phyloP scores from a whole-genome alignment of 2,888 invertebrate species.

The Eupsilia transversa region DNA sequence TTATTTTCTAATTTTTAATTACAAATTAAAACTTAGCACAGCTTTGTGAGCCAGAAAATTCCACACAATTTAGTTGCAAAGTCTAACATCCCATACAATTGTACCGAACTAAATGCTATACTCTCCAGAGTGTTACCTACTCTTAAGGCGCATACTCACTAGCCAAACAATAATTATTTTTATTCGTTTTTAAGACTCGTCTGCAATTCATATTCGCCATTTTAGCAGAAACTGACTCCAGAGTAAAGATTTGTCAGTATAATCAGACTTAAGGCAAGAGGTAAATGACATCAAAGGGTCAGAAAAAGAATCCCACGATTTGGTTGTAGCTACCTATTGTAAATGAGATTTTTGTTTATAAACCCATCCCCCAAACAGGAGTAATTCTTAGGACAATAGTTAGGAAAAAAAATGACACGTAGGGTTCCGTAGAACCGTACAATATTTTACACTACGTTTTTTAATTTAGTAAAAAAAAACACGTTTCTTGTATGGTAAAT shows the following conservation, averaged over 20 bases:
- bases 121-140: not conserved
- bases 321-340: not conserved
- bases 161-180: not conserved
- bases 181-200: not conserved
- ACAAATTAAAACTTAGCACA: constrained; percentile 1
- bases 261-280: not conserved
- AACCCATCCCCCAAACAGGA: too few relatives aligned
- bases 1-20: not conserved
- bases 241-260: not conserved
- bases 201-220: not conserved
- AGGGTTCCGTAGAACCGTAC: too few relatives aligned
- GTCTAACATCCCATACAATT: constrained; percentile 13
- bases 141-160: constrained; percentile 23
- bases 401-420: too few relatives aligned
- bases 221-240: too few relatives aligned
- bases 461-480: too few relatives aligned
- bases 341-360: not conserved
- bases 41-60: constrained; percentile 18
- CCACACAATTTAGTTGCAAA: constrained; percentile 35
- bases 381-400: too few relatives aligned
- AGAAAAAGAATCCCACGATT: not conserved
- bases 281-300: not conserved
- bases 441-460: too few relatives aligned
- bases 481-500: too few relatives aligned
- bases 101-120: constrained; percentile 36